Base-by-base conservation (phyloP, 2,888 invertebrate genomes). In the Plagiodera versicolora region DNA sequence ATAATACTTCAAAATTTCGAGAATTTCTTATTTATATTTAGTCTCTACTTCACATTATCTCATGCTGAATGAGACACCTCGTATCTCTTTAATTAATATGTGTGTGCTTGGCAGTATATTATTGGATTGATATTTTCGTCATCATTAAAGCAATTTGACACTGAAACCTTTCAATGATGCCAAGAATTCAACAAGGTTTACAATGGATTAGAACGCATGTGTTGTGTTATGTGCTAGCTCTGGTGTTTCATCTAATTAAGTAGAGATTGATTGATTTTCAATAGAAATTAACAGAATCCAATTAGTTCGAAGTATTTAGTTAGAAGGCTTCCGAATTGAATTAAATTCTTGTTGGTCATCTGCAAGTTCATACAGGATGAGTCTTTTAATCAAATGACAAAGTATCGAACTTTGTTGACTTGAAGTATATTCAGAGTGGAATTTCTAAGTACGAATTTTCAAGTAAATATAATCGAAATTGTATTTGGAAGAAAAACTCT, bases 281-380 rank as follows among this genome's bases (percentile, higher is more conserved):
- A 39, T 60, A 61, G 53, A 65, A 67, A 70, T 70, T 70, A 70
- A 70, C 69, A 65, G 61, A 69, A 70, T 69, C 70, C 70, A 70
- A 70, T 70, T 70, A 70, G 66, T 58, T 56, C 50, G 53, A 48
- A 49, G 14, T 51, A 49, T 60, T 67, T 64, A 58, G 59, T 56
- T n/a, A n/a, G n/a, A n/a, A 66, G 70, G 70, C 63, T 70, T 70
- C 69, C 58, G 51, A 54, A 60, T 60, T 55, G 51, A 63, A 64
- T 67, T 67, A 63, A 58, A 59, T 59, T 30, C 55, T 51, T 60
- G 10, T 46, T 30, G 14, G 11, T 39, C 32, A 11, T 32, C 32
- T 10, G 32, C 32, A 6, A 32, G 32, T 11, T 32, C 32, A 39
- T 14, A 39, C 39, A 39, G 39, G 39, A 39, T 39, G 39, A 4